phyloP scores from a whole-genome alignment of 2,113 vertebrate genomes.

The Bubalus kerabau region DNA sequence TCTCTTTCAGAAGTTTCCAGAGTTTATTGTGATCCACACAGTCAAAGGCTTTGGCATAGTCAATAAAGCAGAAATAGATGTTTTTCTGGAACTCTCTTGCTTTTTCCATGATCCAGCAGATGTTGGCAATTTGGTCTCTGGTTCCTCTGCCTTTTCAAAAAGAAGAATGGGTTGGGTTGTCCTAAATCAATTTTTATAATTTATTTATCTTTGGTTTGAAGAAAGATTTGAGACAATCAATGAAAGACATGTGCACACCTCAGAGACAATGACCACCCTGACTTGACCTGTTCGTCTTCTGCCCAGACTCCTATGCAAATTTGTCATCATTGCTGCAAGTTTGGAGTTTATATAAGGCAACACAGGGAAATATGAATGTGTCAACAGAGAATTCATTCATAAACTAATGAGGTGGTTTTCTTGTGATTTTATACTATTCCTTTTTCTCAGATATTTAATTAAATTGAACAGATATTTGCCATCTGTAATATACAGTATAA shows the following conservation, averaged over 20 bases:
- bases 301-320: not conserved
- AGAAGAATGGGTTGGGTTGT: not conserved
- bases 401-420: not conserved
- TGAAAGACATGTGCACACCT: not conserved
- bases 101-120: too few species aligned
- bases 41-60: too few species aligned
- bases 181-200: not conserved
- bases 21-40: too few species aligned
- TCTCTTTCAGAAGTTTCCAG: too few species aligned
- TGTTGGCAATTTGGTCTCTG: too few species aligned
- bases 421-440: not conserved
- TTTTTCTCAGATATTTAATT: not conserved
- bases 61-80: too few species aligned
- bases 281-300: not conserved
- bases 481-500: not conserved
- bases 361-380: not conserved
- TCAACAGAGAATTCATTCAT: not conserved
- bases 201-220: conserved; percentile 13
- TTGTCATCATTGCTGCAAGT: not conserved
- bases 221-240: not conserved
- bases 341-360: not conserved
- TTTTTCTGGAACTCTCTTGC: too few species aligned
- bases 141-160: too few species aligned
- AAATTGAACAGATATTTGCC: not conserved
- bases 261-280: not conserved